A percentile compares a stretch with the other conserved stretches of the same genome.
phyloP scores from a whole-genome alignment of 2,113 vertebrate genomes.

The Oryzias curvinotus region DNA sequence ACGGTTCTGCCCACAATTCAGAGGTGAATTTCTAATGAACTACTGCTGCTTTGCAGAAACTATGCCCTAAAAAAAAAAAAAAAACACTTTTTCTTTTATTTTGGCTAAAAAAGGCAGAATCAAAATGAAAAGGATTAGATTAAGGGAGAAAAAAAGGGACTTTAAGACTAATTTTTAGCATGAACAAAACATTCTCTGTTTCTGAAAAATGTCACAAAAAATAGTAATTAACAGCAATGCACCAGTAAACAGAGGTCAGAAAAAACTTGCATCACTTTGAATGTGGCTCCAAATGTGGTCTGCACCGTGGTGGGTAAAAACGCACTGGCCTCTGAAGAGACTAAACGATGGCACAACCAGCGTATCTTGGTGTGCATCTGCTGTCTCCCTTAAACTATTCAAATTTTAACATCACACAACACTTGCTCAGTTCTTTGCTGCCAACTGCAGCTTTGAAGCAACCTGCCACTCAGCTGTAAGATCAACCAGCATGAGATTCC shows the following conservation, averaged over 20 bases:
- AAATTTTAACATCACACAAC: constrained; percentile 50
- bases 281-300: constrained; percentile 12
- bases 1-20: too few relatives aligned
- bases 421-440: constrained; percentile 47
- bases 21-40: too few relatives aligned
- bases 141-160: too few relatives aligned
- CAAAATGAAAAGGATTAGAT: too few relatives aligned
- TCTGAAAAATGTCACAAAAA: constrained; percentile 11
- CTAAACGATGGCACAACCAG: constrained; percentile 23
- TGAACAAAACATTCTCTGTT: constrained; percentile 9
- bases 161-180: background rate
- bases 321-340: constrained; percentile 40
- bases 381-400: constrained; percentile 64
- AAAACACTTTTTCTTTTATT: too few relatives aligned
- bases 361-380: constrained; percentile 43
- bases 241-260: constrained; percentile 37
- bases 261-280: constrained; percentile 30
- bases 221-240: constrained; percentile 11
- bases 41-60: too few relatives aligned
- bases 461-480: constrained; percentile 65
- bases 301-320: constrained; percentile 49
- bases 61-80: too few relatives aligned
- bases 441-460: constrained; percentile 59
- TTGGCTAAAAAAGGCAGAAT: too few relatives aligned
- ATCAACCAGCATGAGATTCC: constrained; percentile 54